Base-by-base conservation (phyloP, 2,888 invertebrate genomes). In the Archips xylosteana region DNA sequence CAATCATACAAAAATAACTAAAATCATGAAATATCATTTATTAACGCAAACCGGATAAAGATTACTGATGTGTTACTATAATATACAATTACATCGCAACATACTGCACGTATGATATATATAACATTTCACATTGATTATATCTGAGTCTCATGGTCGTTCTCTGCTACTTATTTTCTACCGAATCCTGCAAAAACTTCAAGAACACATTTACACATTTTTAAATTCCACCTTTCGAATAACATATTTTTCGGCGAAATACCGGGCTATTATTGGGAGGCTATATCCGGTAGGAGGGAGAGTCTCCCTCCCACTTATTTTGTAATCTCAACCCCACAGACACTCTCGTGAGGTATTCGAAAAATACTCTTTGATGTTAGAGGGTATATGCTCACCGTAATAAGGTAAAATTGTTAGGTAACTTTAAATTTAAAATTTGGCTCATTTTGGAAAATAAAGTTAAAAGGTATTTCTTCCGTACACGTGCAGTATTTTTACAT, bases 211-310 rank as follows among this genome's bases (percentile, higher is more conserved):
- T 64, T 64, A 60, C 73, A 73, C 73, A 74, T 70, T 74, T 70
- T 74, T 32, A 74, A 70, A 74, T 74, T 70, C 70, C 68, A 45
- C 54, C 70, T 51, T 47, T 42, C 51, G 74, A 74, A 74, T 70
- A 74, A 74, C 74, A 74, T 74, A 74, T 74, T 74, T 73, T 74
- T 74, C 74, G 59, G 69, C 23, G 66, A 23, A 61, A 65, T 66
- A 36, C 66, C 45, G 45, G 57, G 64, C 69, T 74, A 74, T 74
- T 74, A 74, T 69, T 74, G 74, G 61, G 45, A 36, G 65, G 69
- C 51, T 73, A 51, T 71, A 66, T 66, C 67, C 72, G 62, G 66
- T 42, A 39, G 57, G 66, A 15, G 45, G 36, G 42, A 66, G 51
- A 62, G 45, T 42, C 39, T 51, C 47, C 67, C 23, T 10, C 61